Evolutionary conservation across 2,113 vertebrate genomes (phyloP), one percentile per base, ranked within the genome.

Genomic region (Orycteropus afer): DNA sequence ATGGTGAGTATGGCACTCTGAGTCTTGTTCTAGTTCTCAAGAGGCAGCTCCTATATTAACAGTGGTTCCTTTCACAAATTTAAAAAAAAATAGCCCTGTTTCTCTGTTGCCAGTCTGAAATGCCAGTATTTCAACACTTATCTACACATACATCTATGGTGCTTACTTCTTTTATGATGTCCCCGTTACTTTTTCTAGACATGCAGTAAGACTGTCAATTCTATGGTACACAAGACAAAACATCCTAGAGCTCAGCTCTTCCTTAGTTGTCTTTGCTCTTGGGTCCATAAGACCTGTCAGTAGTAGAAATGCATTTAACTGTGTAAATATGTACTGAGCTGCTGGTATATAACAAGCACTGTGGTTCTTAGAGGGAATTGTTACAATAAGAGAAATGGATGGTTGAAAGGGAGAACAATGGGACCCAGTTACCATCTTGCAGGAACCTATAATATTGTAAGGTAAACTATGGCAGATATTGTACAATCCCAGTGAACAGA

Each of bases 31-130:
- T 20, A 20, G 0, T 76, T 85, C 42, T 89, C 61, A 49, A 85
- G 9, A 47, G 81, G 57, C 51, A 89, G 63, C 51, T 92, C 4
- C 73, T 80, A 51, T 74, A 82, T 95, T 95, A 76, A 96, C 29
- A 96, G 17, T 78, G 95, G 78, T 57, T 96, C 1, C 0, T 34
- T 77, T 96, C 63, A 47, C 8, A 11, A 94, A 29, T 93, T 80
- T 27, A 53, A 91, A 89, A 5, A 37, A 17, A 2, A n/a, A n/a
- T n/a, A n/a, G 3, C 63, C 57, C 37, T 96, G 65, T 88, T 45
- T 95, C 96, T 92, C n/a, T 37, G 61, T 34, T 96, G 86, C 92
- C 95, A 73, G 23, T 78, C 82, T n/a, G n/a, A n/a, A n/a, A n/a
- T n/a, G n/a, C n/a, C n/a, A n/a, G n/a, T n/a, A 96, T 83, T 77